These are phyloP conservation scores for Sebastes alutus DNA, from an alignment of 2,797 vertebrate species.

Conservation along the genomic window DNA sequence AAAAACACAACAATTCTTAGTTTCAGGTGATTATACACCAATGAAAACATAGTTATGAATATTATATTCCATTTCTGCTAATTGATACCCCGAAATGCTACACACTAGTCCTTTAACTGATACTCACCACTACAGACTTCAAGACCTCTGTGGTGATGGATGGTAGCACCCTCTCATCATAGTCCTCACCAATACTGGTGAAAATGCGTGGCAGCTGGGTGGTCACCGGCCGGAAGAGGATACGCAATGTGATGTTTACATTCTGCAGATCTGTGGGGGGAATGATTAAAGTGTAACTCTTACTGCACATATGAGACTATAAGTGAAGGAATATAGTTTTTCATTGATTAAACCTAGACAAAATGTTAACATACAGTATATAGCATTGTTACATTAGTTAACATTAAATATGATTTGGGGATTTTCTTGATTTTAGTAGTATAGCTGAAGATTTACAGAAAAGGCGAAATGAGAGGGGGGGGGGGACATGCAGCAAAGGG, in stretches of 20 bases:
- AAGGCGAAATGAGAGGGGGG: no score
- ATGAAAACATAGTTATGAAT: no score
- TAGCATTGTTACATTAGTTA: neutral
- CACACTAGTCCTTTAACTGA: neutral
- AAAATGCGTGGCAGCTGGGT: slow-evolving; percentile 93
- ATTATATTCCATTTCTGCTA: no score
- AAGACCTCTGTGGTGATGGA: slow-evolving; percentile 98
- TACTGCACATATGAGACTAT: neutral
- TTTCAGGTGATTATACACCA: no score
- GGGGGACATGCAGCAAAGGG: no score
- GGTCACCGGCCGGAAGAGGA: slow-evolving; percentile 92
- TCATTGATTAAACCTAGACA: neutral
- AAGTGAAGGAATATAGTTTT: no score
- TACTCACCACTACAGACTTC: slow-evolving; percentile 95
- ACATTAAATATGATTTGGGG: no score
- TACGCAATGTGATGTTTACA: slow-evolving; percentile 96
- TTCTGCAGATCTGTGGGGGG: slow-evolving; percentile 92
- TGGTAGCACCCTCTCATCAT: slow-evolving; percentile 94
- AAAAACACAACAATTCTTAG: no score
- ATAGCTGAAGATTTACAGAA: no score
- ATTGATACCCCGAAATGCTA: no score
- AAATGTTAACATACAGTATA: neutral
- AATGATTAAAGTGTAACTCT: neutral
- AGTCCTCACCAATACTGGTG: slow-evolving; percentile 97
- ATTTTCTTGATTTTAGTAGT: no score